Percentiles rank a stretch among this genome's conserved stretches.
phyloP scores from a whole-genome alignment of 2,797 vertebrate species.

The Pogonophryne albipinna region DNA sequence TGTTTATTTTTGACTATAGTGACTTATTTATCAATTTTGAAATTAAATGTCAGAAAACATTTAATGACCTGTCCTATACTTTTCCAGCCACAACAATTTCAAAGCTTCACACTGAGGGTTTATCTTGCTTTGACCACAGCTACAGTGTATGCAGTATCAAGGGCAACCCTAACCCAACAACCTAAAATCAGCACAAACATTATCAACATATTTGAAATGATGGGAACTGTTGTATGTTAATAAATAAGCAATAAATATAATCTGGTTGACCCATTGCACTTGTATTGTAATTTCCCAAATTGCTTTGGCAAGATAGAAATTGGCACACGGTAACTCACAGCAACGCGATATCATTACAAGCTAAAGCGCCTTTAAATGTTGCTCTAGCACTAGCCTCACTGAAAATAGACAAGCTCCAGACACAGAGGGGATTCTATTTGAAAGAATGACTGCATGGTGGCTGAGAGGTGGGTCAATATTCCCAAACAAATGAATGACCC shows the following conservation, averaged over 20 bases:
- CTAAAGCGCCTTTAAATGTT: slow-evolving; percentile 41
- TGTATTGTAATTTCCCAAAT: neutral
- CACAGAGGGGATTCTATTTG: slow-evolving; percentile 63
- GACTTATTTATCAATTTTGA: neutral
- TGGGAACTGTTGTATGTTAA: slow-evolving; percentile 19
- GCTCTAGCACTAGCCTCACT: slow-evolving; percentile 50
- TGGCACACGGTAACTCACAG: slow-evolving; percentile 20
- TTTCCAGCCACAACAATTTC: neutral
- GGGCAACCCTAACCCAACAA: slow-evolving; percentile 25
- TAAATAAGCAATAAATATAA: slow-evolving; percentile 38
- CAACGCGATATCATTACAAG: slow-evolving; percentile 39
- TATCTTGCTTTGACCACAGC: neutral
- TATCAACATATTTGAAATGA: slow-evolving; percentile 11
- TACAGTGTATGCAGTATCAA: slow-evolving; percentile 1
- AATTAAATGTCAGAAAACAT: neutral
- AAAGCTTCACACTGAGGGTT: neutral
- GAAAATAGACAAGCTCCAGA: slow-evolving; percentile 60
- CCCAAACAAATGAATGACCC: slow-evolving; percentile 24
- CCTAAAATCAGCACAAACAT: slow-evolving; percentile 2
- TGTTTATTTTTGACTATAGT: neutral
- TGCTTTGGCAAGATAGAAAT: slow-evolving; percentile 27
- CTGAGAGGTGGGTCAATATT: slow-evolving; percentile 49
- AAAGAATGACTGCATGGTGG: slow-evolving; percentile 57
- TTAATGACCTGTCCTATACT: neutral
- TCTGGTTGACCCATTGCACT: neutral